Evolutionary conservation across 92 coral and sea anemone genomes (phyloP).

Genomic region (Epizoanthus fatuus): DNA sequence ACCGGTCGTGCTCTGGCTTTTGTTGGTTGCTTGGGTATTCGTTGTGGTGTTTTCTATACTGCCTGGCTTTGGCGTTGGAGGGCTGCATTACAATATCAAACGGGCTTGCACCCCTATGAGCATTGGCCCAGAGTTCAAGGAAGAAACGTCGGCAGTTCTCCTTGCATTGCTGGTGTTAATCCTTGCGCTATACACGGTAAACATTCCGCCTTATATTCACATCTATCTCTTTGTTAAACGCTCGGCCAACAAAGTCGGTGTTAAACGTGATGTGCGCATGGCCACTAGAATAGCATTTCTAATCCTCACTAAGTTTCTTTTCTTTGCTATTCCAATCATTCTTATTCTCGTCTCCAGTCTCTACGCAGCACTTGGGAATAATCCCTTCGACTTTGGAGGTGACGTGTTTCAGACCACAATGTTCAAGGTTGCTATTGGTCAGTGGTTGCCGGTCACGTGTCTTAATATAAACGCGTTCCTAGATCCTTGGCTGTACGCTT

Average conservation of each 20-base stretch:
- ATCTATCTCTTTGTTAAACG: conserved; percentile 75
- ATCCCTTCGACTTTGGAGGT: conserved; percentile 81
- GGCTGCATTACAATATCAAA: conserved; percentile 79
- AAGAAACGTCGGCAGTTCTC: conserved; percentile 72
- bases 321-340: conserved; percentile 81
- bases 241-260: conserved; percentile 63
- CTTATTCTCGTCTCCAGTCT: conserved; percentile 65
- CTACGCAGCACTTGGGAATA: conserved; percentile 59
- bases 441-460: conserved; percentile 91
- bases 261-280: conserved; percentile 72
- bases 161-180: conserved; percentile 61
- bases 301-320: conserved; percentile 74
- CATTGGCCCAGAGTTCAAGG: conserved; percentile 59
- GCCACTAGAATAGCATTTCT: conserved; percentile 77
- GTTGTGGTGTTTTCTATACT: conserved; percentile 67
- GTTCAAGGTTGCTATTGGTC: conserved; percentile 80
- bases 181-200: conserved; percentile 60
- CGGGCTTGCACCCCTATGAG: conserved; percentile 90
- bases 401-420: conserved; percentile 79
- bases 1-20: conserved; percentile 52
- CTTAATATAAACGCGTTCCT: conserved; percentile 79
- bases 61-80: conserved; percentile 85
- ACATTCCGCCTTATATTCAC: conserved; percentile 71
- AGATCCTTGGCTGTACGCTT: conserved; percentile 84
- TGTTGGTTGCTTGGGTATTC: conserved; percentile 69